Base-by-base conservation (phyloP, 2,888 invertebrate species). In the Gortyna flavago region DNA sequence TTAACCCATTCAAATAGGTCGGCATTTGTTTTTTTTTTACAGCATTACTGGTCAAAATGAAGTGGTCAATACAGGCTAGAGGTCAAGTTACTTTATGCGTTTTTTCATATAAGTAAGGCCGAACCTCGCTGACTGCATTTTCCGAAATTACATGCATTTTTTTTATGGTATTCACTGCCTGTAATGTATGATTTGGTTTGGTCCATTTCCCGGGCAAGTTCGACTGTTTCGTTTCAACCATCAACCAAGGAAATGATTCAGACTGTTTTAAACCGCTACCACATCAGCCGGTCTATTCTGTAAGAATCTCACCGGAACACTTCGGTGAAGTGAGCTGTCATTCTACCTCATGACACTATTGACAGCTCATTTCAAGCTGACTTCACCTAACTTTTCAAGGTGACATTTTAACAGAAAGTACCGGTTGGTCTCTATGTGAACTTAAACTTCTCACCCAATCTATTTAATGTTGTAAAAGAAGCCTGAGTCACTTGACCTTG, bases 401-500 rank as follows among this genome's bases (percentile, higher is more conserved):
- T 54, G 9, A 54, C 3, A 25, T 54, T 54, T 54, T 25, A 54
- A 25, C 51, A 54, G 51, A 54, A 25, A 3, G 25, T 25, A 25
- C 21, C 51, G 51, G 4, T 18, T 16, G 11, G 7, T 25, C 11
- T n/a, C 16, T n/a, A n/a, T 9, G 1, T 38, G 1, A 32, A 79
- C 29, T 82, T 4, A 48, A 64, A 71, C 85, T 84, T 78, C 83
- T 85, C 51, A 51, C 29, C 6, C 16, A 59, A 71, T 81, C 78
- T 85, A 84, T 81, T 57, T 38, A 72, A 35, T 76, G 69, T 70
- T 57, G 65, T 73, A 81, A 81, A 64, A 72, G 71, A 77, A 70
- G 66, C 44, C 64, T 90, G 93, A 92, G 68, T 92, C 92, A 92
- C 83, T 83, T 91, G 92, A 90, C 93, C 92, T 93, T 92, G 91